Conservation (phyloP, 2,797 vertebrate genomes). For the Podarcis lilfordi region DNA sequence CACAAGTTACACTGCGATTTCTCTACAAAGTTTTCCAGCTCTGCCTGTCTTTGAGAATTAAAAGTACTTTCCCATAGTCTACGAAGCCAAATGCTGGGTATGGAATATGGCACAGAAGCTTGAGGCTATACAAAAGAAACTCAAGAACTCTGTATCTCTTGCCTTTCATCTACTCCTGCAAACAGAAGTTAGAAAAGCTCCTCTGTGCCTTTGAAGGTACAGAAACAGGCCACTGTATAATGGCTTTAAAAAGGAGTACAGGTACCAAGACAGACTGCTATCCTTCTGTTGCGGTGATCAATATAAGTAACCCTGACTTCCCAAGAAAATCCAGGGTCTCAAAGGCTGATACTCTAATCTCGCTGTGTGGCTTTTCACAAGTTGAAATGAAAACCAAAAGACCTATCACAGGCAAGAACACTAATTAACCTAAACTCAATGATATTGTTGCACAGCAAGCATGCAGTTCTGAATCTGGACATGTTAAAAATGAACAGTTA, state of each 20-base stretch:
- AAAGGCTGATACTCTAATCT: constrained; percentile 1
- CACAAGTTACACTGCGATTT: too few species aligned
- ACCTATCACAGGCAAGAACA: background rate
- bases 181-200: background rate
- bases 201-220: background rate
- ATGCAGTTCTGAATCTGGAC: background rate
- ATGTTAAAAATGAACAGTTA: background rate
- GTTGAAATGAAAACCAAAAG: constrained; percentile 12
- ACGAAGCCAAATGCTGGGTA: background rate
- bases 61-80: background rate
- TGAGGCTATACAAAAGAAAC: background rate
- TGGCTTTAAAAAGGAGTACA: background rate
- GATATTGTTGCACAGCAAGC: background rate
- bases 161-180: background rate
- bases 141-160: background rate
- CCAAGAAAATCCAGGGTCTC: constrained; percentile 10
- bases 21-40: background rate
- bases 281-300: background rate
- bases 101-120: background rate
- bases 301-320: background rate
- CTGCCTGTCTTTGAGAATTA: background rate
- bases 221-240: background rate
- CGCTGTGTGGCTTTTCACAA: background rate
- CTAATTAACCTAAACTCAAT: constrained; percentile 9
- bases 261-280: background rate